Base-by-base conservation (phyloP, 2,888 invertebrate species). In the Hofmannophila pseudospretella region DNA sequence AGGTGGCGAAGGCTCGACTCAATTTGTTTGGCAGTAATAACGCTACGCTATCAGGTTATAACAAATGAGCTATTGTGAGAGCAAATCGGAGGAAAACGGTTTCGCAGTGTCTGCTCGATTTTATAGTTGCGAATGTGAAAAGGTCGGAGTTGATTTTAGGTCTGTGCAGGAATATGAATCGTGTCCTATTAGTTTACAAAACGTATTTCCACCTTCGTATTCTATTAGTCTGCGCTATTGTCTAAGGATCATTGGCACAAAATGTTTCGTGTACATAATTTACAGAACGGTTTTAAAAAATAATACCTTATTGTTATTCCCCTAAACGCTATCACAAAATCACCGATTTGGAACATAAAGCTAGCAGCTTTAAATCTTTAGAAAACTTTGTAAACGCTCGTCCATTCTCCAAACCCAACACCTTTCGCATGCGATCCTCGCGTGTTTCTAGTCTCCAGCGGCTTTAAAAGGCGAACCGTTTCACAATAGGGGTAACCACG, bases 1-100 rank as follows among this genome's bases (percentile, higher is more conserved):
- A 85, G 86, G 86, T 86, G 86, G 86, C 82, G 84, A 81, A 82
- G 84, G 76, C 84, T 84, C 82, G 80, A 82, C 84, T 86, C 86
- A 84, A 86, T 86, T 86, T 86, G 85, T 86, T 85, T 84, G 81
- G 75, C 72, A 53, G 80, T 85, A 85, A 85, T 85, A 85, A 82
- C 79, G 73, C 79, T 62, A 60, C 75, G 81, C 77, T 84, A 85
- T 84, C 82, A 77, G 80, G 78, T 80, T 84, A 81, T 82, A 85
- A 80, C 80, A 82, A 84, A 84, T 85, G 84, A 84, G 79, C 82
- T 82, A 86, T 85, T 85, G 82, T 84, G 66, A 73, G 70, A 69
- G 74, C 67, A 67, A 79, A 80, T 78, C 77, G 72, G 63, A 73
- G 77, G 72, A 76, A 79, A 82, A 79, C 70, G 69, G 65, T 76